A percentile compares a stretch with the other conserved stretches of the same genome.
These are phyloP conservation scores for Elaphurus davidianus DNA, from an alignment of 2,113 vertebrate species.

Conservation along the genomic window DNA sequence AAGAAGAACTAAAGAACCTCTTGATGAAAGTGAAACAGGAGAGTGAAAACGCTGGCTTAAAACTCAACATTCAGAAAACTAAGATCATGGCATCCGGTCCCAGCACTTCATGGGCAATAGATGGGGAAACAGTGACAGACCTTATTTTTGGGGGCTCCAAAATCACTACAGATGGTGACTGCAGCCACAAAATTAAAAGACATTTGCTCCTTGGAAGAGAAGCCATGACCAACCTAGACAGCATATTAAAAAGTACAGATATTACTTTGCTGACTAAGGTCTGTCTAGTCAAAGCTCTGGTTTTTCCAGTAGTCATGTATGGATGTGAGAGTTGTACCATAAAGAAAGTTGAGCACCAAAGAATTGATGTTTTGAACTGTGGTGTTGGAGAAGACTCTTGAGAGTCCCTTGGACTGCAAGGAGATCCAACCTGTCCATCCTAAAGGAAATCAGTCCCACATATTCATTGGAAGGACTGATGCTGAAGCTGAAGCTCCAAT, in stretches of 20 bases:
- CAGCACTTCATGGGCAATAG: background rate
- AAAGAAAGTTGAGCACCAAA: background rate
- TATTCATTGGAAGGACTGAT: background rate
- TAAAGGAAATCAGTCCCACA: background rate
- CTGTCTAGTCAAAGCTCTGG: background rate
- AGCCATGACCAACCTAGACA: background rate
- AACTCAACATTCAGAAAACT: accelerated
- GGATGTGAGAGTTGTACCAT: background rate
- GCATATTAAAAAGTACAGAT: background rate
- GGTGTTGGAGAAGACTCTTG: background rate
- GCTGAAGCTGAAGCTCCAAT: background rate
- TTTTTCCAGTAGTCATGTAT: background rate
- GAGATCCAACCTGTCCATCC: background rate
- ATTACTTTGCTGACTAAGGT: background rate
- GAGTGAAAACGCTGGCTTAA: accelerated
- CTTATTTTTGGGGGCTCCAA: background rate
- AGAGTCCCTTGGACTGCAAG: background rate
- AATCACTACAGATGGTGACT: background rate
- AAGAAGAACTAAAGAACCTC: background rate
- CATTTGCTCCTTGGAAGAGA: background rate
- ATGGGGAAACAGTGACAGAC: background rate
- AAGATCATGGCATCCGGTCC: accelerated
- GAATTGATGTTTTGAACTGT: background rate
- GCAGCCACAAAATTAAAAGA: background rate
- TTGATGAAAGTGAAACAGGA: background rate